Evolutionary conservation across 1,140 invertebrate species (phyloP).

Genomic region (Ditylenchus dipsaci): DNA sequence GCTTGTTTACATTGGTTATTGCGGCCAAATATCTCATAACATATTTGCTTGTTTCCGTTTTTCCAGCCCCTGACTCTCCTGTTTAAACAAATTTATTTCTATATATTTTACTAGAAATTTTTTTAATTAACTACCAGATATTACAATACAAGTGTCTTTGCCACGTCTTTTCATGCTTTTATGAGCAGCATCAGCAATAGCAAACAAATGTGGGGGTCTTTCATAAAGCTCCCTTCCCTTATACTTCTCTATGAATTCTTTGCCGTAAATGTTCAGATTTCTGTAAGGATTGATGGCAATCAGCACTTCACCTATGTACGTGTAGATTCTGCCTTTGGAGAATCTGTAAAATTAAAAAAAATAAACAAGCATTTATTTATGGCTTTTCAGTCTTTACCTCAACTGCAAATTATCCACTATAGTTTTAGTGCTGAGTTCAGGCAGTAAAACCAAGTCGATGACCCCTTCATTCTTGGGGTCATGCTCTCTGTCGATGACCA

Average conservation of each 20-base stretch:
- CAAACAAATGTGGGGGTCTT: slow-evolving; percentile 92
- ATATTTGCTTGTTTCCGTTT: slow-evolving; percentile 96
- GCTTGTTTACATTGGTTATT: slow-evolving; percentile 81
- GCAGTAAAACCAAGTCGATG: slow-evolving; percentile 45
- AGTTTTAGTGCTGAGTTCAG: slow-evolving; percentile 22
- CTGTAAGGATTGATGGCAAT: slow-evolving; percentile 98
- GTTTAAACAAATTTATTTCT: slow-evolving; percentile 1
- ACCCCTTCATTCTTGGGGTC: slow-evolving; percentile 39
- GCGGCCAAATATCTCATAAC: slow-evolving; percentile 80
- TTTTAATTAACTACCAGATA: slow-evolving; percentile 66
- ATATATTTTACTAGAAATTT: slow-evolving; percentile 13
- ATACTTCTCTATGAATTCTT: slow-evolving; percentile 91
- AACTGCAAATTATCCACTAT: slow-evolving; percentile 45
- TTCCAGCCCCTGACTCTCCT: slow-evolving; percentile 88
- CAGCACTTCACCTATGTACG: slow-evolving; percentile 95
- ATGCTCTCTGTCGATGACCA: background rate
- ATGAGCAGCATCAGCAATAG: slow-evolving; percentile 94
- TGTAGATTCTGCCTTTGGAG: slow-evolving; percentile 71
- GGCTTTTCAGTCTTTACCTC: no score
- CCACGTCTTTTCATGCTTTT: slow-evolving; percentile 66
- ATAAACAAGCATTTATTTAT: no score
- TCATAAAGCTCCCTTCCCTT: slow-evolving; percentile 95
- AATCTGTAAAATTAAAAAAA: slow-evolving; percentile 65
- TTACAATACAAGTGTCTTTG: slow-evolving; percentile 96
- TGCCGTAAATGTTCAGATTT: slow-evolving; percentile 92